phyloP scores from a whole-genome alignment of 2,888 invertebrate species.

The Leistus spinibarbis region DNA sequence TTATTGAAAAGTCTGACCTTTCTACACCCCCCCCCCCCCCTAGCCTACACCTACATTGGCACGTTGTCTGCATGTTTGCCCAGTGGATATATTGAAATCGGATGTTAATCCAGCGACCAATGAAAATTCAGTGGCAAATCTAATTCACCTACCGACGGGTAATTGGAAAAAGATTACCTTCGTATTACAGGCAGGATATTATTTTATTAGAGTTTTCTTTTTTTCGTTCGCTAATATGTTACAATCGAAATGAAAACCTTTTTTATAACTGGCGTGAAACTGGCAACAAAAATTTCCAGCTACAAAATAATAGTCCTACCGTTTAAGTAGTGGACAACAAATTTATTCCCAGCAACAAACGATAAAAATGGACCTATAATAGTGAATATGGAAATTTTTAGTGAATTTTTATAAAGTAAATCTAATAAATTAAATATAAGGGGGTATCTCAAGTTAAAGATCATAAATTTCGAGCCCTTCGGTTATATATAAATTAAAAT shows the following conservation, averaged over 20 bases:
- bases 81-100: constrained; percentile 17
- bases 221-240: background rate
- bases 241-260: background rate
- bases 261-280: too few relatives aligned
- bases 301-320: too few relatives aligned
- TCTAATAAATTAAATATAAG: too few relatives aligned
- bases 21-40: background rate
- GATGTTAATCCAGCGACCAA: constrained; percentile 24
- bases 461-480: too few relatives aligned
- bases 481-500: too few relatives aligned
- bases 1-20: background rate
- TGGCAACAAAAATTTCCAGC: too few relatives aligned
- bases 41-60: background rate
- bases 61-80: constrained; percentile 13
- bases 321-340: too few relatives aligned
- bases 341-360: too few relatives aligned
- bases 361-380: too few relatives aligned
- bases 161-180: constrained; percentile 8
- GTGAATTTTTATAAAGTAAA: too few relatives aligned
- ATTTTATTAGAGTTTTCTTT: background rate
- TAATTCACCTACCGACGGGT: constrained; percentile 17
- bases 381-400: too few relatives aligned
- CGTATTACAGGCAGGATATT: background rate
- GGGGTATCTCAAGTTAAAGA: too few relatives aligned
- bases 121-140: constrained; percentile 28